Conservation (phyloP, 2,113 vertebrate genomes). For the Brachyistius frenatus region DNA sequence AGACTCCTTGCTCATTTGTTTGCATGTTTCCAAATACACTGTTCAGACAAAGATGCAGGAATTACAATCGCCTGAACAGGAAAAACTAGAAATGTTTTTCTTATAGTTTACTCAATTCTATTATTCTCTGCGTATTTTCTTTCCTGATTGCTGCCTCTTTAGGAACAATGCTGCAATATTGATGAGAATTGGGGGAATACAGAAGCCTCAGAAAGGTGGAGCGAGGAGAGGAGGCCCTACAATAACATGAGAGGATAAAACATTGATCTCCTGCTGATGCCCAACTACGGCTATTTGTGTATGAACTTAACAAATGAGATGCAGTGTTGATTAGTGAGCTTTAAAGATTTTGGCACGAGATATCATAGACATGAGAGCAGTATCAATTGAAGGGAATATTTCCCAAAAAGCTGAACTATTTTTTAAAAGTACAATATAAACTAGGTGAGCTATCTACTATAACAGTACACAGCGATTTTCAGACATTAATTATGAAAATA, state of each 20-base stretch:
- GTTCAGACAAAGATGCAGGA: slow-evolving; percentile 6
- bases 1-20: neutral
- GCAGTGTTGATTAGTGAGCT: neutral
- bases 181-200: slow-evolving; percentile 51
- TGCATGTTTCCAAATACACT: neutral
- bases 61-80: slow-evolving; percentile 3
- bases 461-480: too few species aligned
- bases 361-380: neutral
- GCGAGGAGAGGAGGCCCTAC: slow-evolving; percentile 18
- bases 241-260: slow-evolving; percentile 59
- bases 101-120: slow-evolving; percentile 3
- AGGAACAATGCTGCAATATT: slow-evolving; percentile 68
- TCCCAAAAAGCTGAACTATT: neutral
- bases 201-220: slow-evolving; percentile 47
- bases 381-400: neutral
- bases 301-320: neutral
- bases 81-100: neutral
- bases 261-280: slow-evolving; percentile 52
- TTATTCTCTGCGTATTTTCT: slow-evolving; percentile 34
- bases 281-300: slow-evolving; percentile 12
- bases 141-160: slow-evolving; percentile 58
- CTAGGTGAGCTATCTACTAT: too few species aligned
- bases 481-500: too few species aligned
- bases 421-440: neutral
- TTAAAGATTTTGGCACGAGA: neutral